Base-by-base conservation (phyloP, 1,140 invertebrate genomes). In the Mactra quadrangularis region DNA sequence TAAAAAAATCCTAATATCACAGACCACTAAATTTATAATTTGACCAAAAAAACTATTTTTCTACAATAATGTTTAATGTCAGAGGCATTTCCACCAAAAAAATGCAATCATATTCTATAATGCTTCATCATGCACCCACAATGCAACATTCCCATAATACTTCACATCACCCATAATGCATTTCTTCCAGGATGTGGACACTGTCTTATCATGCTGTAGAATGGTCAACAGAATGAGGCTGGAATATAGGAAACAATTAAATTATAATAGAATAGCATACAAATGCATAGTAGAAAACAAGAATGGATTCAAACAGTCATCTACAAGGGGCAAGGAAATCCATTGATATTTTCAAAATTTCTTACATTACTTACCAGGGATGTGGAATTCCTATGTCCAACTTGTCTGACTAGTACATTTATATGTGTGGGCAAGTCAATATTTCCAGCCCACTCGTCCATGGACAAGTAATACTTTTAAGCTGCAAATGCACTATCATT, bases 121-220 rank as follows among this genome's bases (percentile, higher is more conserved):
- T 74, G 71, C 35, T 52, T 22, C 17, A 35, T 47, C 64, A 74
- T 33, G 19, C 53, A 22, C 17, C 55, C 25, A 41, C 41, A 47
- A 31, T 62, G 22, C 0, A 53, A 29, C n/a, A 57, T 22, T 17
- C 41, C 72, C 60, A 76, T 55, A 38, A 41, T 25, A 9, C 25
- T 22, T 19, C 15, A 11, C 17, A 35, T 4, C 31, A 15, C 25
- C 35, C 35, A 27, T n/a, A 38, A 3, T 25, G 35, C 33, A 50
- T 17, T n/a, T 9, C 31, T 64, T 17, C 31, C 60, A 38, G 33
- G n/a, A 45, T 29, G 17, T 17, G 19, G 35, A 1, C 19, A n/a
- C n/a, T 17, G 31, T 35, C n/a, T n/a, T 17, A 70, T 70, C 64
- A 70, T 47, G 64, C 64, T 27, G 64, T 70, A 31, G 64, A 70